Conservation (phyloP, 2,888 invertebrate species). For the Blastobasis lacticolella region DNA sequence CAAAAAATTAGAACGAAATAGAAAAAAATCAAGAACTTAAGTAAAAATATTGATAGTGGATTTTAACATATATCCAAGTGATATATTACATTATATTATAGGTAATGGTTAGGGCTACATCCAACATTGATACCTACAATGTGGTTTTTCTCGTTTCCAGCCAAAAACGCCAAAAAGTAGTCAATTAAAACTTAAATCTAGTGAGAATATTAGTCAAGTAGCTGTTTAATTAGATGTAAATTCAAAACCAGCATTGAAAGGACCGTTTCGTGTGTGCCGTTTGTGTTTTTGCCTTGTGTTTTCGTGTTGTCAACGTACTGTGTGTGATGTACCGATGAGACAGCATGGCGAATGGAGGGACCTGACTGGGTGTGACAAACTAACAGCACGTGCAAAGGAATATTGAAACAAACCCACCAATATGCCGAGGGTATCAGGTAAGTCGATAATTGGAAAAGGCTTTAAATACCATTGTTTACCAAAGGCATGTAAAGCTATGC, state of each 20-base stretch:
- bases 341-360: slow-evolving; percentile 40
- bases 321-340: slow-evolving; percentile 42
- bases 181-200: slow-evolving; percentile 20
- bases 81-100: too few species aligned
- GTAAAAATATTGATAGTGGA: too few species aligned
- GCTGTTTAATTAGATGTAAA: neutral
- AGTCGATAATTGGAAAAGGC: too few species aligned
- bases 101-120: too few species aligned
- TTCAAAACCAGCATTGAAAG: slow-evolving; percentile 13
- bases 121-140: neutral
- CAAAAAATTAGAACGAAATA: too few species aligned
- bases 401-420: too few species aligned
- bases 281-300: slow-evolving; percentile 17
- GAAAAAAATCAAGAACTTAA: too few species aligned
- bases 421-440: too few species aligned
- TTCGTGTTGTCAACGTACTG: slow-evolving; percentile 22
- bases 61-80: too few species aligned
- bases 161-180: slow-evolving; percentile 43
- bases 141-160: slow-evolving; percentile 25
- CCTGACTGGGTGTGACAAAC: neutral
- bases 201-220: neutral
- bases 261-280: slow-evolving; percentile 24
- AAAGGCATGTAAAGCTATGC: too few species aligned
- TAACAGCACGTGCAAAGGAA: too few species aligned
- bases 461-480: too few species aligned